Evolutionary conservation across 2,113 vertebrate species (phyloP), one percentile per base, ranked within the genome.

Genomic region (Podiceps cristatus): DNA sequence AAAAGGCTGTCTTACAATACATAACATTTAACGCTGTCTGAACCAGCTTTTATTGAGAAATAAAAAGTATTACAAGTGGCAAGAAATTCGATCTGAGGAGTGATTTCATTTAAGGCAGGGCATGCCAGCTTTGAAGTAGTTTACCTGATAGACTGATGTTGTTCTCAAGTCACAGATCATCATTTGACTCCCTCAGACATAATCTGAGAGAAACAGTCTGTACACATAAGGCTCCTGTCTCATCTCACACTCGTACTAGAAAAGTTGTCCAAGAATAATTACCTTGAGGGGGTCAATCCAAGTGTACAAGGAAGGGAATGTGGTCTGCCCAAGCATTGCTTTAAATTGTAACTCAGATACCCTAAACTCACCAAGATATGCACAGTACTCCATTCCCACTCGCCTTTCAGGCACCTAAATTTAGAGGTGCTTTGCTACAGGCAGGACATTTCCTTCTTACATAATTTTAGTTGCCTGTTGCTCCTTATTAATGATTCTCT

Each of bases 41-140:
- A 90, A 89, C 11, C 28, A 79, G 29, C 7, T 86, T 88, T 86
- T 96, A 82, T 63, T 91, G 90, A 85, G 83, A 87, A 97, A 94
- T 79, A 96, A 97, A 89, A 93, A 87, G 67, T 52, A 86, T 85
- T 78, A 76, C 83, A 92, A 93, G 56, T 69, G 64, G 89, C 77
- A 88, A 96, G 69, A 77, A 94, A 81, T 33, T 59, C 63, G 45
- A 82, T 76, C 87, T 42, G 58, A 95, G 63, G 33, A 72, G 37
- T 68, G 55, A 88, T 89, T 93, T 76, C 37, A 58, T 80, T 88
- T 90, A 66, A 78, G 86, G 84, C 66, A 91, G 47, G 75, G 56
- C n/a, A 4, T 28, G 81, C 52, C 6, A 16, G 60, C 68, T 95
- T 94, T 94, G 68, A 77, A 86, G 29, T 15, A 69, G 55, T 33